A percentile compares a stretch with the other conserved stretches of the same genome.
These are phyloP conservation scores for Agonopterix heracliana DNA, from an alignment of 2,888 invertebrate genomes.

Conservation along the genomic window DNA sequence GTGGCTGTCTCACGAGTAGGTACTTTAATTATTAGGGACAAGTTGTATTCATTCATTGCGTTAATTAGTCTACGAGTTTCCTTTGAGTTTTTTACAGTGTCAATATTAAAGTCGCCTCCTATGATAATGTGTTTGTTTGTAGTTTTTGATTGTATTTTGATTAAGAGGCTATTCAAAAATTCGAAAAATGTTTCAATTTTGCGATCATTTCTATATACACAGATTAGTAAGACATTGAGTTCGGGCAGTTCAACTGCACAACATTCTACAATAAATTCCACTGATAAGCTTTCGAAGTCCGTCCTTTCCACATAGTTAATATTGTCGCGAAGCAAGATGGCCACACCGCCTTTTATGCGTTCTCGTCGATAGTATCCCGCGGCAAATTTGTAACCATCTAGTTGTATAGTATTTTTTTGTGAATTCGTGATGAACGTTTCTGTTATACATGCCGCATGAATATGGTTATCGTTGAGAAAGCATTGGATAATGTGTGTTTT, in stretches of 20 bases:
- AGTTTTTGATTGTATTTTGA: constrained; percentile 10
- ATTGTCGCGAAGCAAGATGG: constrained; percentile 8
- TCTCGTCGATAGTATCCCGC: constrained; percentile 8
- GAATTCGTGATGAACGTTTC: constrained; percentile 11
- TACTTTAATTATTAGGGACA: neutral
- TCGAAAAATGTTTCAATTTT: constrained; percentile 11
- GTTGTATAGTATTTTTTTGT: constrained; percentile 6
- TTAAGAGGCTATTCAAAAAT: constrained; percentile 6
- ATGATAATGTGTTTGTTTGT: constrained; percentile 11
- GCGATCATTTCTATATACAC: constrained; percentile 16
- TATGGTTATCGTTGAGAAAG: neutral
- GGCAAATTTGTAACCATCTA: constrained; percentile 6
- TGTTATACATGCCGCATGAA: constrained; percentile 10
- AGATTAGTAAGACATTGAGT: constrained; percentile 10
- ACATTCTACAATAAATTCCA: constrained; percentile 16
- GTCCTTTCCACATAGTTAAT: constrained; percentile 8
- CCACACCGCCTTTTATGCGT: constrained; percentile 14
- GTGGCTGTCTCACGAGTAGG: neutral
- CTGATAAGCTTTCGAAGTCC: constrained; percentile 10
- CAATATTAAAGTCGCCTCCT: no score
- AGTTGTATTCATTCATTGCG: neutral
- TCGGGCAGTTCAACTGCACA: constrained; percentile 12
- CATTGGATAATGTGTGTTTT: constrained; percentile 2
- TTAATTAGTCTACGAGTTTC: neutral
- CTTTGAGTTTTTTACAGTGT: neutral